Base-by-base conservation (phyloP, 2,797 vertebrate species). In the Luscinia luscinia region DNA sequence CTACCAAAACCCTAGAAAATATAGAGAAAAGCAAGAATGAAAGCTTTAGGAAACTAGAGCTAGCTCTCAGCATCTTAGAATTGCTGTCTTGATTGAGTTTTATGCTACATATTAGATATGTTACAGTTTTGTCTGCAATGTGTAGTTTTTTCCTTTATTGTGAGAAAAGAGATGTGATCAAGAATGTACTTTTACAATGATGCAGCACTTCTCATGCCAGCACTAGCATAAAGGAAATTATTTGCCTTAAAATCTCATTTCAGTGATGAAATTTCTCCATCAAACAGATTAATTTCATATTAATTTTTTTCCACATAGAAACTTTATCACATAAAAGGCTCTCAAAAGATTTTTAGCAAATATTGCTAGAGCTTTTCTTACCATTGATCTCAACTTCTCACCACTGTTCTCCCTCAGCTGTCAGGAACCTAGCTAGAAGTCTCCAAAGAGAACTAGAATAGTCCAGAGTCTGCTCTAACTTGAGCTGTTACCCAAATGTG, bases 401-500 rank as follows among this genome's bases (percentile, higher is more conserved):
- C 9, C 32, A 23, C 12, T 28, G 34, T 57, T 90, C 34, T 92
- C 41, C 28, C 63, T 46, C n/a, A 88, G 43, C 13, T 72, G 48
- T n/a, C 41, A 88, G 26, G 10, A 90, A 61, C 43, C 22, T 34
- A 67, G 26, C 34, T 92, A 43, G 59, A 86, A 74, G 49, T 70
- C 32, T 78, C 70, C 69, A 30, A 64, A 84, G 64, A 46, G 38
- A 90, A 77, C 64, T 18, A 59, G 49, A 49, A 36, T 28, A 84
- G 70, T 34, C 70, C 52, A 54, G 38, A 91, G 46, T 26, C 41
- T 78, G 41, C 61, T 92, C 38, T 74, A 36, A 75, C 49, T 80
- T 58, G 36, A 94, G 75, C 68, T 62, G 52, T 64, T 87, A 82
- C 45, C 38, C 67, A 95, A 95, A 94, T 38, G 45, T 52, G 46